Base-by-base conservation (phyloP, 2,888 invertebrate species). In the Synergus gifuensis region DNA sequence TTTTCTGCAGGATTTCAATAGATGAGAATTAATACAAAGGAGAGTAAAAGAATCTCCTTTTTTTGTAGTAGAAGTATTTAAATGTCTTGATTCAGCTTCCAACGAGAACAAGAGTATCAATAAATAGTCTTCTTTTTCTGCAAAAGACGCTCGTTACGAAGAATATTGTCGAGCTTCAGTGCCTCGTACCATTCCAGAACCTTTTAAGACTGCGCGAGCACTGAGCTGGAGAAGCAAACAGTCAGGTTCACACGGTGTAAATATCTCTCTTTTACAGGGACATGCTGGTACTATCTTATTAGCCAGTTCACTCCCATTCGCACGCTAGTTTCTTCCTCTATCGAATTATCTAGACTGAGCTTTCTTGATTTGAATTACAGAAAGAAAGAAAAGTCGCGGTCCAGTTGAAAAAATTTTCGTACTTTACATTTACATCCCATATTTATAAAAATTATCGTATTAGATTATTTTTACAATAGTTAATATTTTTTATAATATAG, bases 211-310 rank as follows among this genome's bases (percentile, higher is more conserved):
- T 82, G 76, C 83, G 76, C 58, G 77, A 77, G 82, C 80, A 81
- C 79, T 79, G 80, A 80, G 82, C 80, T 84, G 76, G 81, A 80
- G 79, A 76, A 76, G 83, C 81, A 83, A 84, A 82, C 83, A 80
- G 76, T 81, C 64, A 81, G 81, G 80, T 85, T 85, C 82, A 78
- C 83, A 82, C 79, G 83, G 80, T 77, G 80, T 82, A 82, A 81
- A 82, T 83, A 85, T 84, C 78, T 78, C 69, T 69, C 49, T 69
- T 49, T 69, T 63, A 62, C 40, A 79, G 76, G 62, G 36, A 49
- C 49, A 69, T 69, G 69, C 69, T 69, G 69, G 69, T 69, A 69
- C 69, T 49, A 49, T 46, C 69, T 69, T 69, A 69, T 69, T 69
- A 69, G n/a, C 16, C n/a, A 46, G 46, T 28, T 49, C 28, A 22